phyloP scores from a whole-genome alignment of 2,888 invertebrate species.

The Sympetrum striolatum region DNA sequence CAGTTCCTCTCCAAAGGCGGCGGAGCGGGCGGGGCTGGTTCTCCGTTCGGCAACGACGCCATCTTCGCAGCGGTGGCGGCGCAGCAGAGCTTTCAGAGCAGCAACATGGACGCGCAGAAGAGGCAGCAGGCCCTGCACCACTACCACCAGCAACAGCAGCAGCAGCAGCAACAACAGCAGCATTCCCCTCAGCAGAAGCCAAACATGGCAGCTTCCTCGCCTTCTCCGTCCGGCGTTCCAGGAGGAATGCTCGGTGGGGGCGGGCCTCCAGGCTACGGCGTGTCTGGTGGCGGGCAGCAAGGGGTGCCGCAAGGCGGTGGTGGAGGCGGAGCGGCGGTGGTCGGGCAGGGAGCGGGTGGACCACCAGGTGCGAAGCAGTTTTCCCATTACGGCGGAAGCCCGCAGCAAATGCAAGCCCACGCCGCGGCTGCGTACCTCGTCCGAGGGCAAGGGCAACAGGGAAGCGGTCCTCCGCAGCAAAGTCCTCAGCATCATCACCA shows the following conservation, averaged over 20 bases:
- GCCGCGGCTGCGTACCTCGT: slow-evolving; percentile 8
- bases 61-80: slow-evolving; percentile 53
- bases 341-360: slow-evolving; percentile 31
- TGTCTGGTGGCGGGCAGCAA: slow-evolving; percentile 22
- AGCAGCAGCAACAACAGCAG: slow-evolving; percentile 46
- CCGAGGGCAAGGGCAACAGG: not conserved
- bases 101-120: slow-evolving; percentile 49
- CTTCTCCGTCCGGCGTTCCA: slow-evolving; percentile 8
- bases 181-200: slow-evolving; percentile 39
- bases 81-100: slow-evolving; percentile 24
- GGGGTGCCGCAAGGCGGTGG: slow-evolving; percentile 15
- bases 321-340: not conserved
- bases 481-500: slow-evolving; percentile 33
- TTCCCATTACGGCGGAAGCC: slow-evolving; percentile 31
- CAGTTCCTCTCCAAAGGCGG: slow-evolving; percentile 46
- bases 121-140: slow-evolving; percentile 49
- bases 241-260: slow-evolving; percentile 26
- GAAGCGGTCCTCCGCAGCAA: slow-evolving; percentile 24
- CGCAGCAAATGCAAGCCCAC: slow-evolving; percentile 39
- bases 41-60: slow-evolving; percentile 52
- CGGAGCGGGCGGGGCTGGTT: slow-evolving; percentile 47
- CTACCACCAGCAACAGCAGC: slow-evolving; percentile 47
- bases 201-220: slow-evolving; percentile 14
- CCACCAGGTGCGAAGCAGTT: not conserved
- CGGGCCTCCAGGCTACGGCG: slow-evolving; percentile 18